These are phyloP conservation scores for Dendrolimus punctatus DNA, from an alignment of 1,140 invertebrate genomes.

Conservation along the genomic window DNA sequence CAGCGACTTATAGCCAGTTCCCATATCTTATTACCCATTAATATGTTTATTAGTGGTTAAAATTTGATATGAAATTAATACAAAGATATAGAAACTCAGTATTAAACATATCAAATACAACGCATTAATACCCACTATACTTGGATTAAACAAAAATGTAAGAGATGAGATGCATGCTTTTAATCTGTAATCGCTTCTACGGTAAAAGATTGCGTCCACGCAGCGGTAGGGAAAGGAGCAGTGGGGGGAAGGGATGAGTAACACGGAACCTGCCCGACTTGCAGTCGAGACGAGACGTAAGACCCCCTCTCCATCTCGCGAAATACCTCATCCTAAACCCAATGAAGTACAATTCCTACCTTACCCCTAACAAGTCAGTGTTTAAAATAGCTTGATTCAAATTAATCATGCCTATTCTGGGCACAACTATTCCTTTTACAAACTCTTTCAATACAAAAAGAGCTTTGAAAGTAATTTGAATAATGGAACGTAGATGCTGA, in stretches of 20 bases:
- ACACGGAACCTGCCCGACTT: constrained; percentile 66
- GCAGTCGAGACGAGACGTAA: constrained; percentile 26
- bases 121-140: not conserved
- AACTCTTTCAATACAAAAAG: constrained; percentile 32
- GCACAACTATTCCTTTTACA: constrained; percentile 50
- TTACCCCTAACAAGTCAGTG: constrained; percentile 4
- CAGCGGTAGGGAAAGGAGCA: not conserved
- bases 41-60: too few species aligned
- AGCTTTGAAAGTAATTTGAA: constrained; percentile 38
- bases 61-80: too few species aligned
- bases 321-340: constrained; percentile 36
- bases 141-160: not conserved
- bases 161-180: not conserved
- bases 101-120: too few species aligned
- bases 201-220: not conserved
- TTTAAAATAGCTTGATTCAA: constrained; percentile 8
- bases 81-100: too few species aligned
- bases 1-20: too few species aligned
- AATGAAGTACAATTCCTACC: constrained; percentile 12
- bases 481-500: constrained; percentile 48
- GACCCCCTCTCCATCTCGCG: constrained; percentile 42
- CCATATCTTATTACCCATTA: too few species aligned
- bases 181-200: not conserved
- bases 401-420: constrained; percentile 10
- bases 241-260: constrained; percentile 29